Evolutionary conservation across 92 coral and sea anemone genomes (phyloP), one percentile per base, ranked within the genome.

Genomic region (Chrysogorgia sp.): DNA sequence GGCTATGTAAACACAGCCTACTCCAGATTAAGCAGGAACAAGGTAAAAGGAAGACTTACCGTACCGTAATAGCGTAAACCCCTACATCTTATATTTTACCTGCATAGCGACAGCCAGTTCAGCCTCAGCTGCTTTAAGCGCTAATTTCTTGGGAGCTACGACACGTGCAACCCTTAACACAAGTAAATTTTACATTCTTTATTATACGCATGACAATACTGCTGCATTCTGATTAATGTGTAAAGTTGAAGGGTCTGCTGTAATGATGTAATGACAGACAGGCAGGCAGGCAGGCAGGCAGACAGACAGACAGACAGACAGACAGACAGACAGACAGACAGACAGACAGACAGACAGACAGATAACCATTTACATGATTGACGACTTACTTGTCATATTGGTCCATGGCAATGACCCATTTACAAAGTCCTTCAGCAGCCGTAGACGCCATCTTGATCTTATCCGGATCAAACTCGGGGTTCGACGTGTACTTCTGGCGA

Each of bases 341-440:
- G 43, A 37, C 43, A 37, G 43, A 37, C 43, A 37, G 43, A 37
- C 43, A 37, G 43, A 37, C 43, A 37, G 43, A 37, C 43, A 37
- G 43, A 37, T 22, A 29, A 13, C n/a, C n/a, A 12, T 6, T 23
- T 17, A 71, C 49, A 47, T 3, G 43, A 34, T 35, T 33, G 24
- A 26, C 15, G 0, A 83, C 92, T 84, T 77, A 94, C 98, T 90
- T 91, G 83, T 94, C 98, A 32, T 94, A 94, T 19, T 94, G 88
- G 30, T 94, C 98, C 98, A 94, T 94, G 58, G 98, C 98, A 56
- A 91, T 71, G 45, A 94, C 98, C 98, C 98, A 94, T 78, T 92
- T 88, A 49, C 98, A 94, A 66, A 94, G 66, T 31, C 98, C 98
- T 71, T 94, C 97, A 7, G 97, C 96, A 15, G 98, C 98, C 0